Base-by-base conservation (phyloP, 2,113 vertebrate species). In the Melanostigma gelatinosum region DNA sequence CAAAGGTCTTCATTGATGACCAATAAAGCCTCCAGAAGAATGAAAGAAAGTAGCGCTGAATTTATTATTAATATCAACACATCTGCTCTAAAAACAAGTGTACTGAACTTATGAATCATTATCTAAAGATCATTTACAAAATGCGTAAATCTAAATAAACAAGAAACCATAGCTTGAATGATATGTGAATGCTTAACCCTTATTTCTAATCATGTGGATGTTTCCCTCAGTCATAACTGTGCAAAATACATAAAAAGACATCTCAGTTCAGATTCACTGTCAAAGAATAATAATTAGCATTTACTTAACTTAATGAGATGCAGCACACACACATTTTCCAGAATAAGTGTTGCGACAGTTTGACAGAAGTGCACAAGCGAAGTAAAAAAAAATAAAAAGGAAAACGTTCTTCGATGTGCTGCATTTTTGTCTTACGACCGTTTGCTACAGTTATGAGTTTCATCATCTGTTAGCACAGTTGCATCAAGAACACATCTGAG, bases 401-500 rank as follows among this genome's bases (percentile, higher is more conserved):
- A 29, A 40, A 40, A 27, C 1, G 0, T 42, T 34, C 24, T 75
- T 24, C 58, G 50, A 80, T 74, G 57, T 16, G 11, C 5, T 61
- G 40, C 15, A 46, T 61, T 78, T 68, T 65, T 79, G 42, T 69
- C 22, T 73, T 50, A 79, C 1, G 50, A 38, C 36, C 58, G 64
- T 27, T 34, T 60, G 48, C 75, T 72, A 58, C 67, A 82, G 76
- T 62, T 36, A 66, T 66, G 70, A 13, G 29, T 86, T 81, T 81
- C 82, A 82, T 84, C 81, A 82, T 76, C 24, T 72, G 71, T 82
- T 65, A 79, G 36, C 81, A 81, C 78, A 73, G 66, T 75, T 84
- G 71, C 57, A 76, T 82, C 87, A 83, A 79, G 38, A 70, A 79
- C 20, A 79, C 68, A 83, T 80, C 83, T 61, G 81, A 81, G 66